Evolutionary conservation across 2,113 vertebrate species (phyloP), one percentile per base, ranked within the genome.

Genomic region (Plectropomus leopardus): DNA sequence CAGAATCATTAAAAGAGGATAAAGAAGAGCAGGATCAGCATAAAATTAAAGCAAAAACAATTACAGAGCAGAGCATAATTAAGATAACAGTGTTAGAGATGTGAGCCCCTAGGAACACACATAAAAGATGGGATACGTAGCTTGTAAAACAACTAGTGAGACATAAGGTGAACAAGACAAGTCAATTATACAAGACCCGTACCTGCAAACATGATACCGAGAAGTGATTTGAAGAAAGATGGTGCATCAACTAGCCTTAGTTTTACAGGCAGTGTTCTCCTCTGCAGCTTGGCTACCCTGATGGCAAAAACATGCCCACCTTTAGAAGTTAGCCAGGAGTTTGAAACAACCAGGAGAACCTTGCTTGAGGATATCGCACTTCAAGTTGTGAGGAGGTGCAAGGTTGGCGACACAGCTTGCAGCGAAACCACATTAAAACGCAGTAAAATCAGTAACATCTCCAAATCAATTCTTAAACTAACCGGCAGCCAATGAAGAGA

Each of bases 1-100:
- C 15, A 59, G 19, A 44, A 45, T 36, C 34, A 68, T 54, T 79
- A 72, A 44, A 13, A 30, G 40, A 50, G 40, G 47, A 72, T 67
- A 34, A 50, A 17, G 58, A 70, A 28, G 40, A 74, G 59, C 65
- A 55, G 17, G 48, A 51, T 61, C 23, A 15, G 16, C 66, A 58
- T 42, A n/a, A 58, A 53, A 59, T n/a, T 14, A 30, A 80, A 58
- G 78, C 42, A 64, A 44, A 76, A 50, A 81, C 32, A 80, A 55
- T 78, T 59, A 76, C 7, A 72, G 24, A 69, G 51, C 11, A 69
- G 34, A 77, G 14, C 6, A 54, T 48, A 69, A 65, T 83, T 77
- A 50, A 69, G 16, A 61, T 34, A 23, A 51, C 16, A 42, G n/a
- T 61, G 30, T 51, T 67, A 24, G 30, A 47, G 17, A 14, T 14